Evolutionary conservation across 2,113 vertebrate genomes (phyloP).

Genomic region (Toxotes chatareus): DNA sequence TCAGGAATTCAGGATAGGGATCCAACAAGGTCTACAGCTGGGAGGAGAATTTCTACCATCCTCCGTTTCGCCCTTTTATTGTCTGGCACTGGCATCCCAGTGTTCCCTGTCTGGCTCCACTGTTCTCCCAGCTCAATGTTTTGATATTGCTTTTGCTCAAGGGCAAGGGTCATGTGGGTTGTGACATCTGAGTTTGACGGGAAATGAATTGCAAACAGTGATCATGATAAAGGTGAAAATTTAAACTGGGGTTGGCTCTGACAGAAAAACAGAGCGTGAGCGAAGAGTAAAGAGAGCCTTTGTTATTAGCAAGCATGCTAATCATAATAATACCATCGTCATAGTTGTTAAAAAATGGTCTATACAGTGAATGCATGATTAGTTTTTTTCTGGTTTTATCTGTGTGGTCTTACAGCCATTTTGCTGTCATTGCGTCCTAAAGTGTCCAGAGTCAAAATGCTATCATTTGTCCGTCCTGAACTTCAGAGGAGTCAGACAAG

Average conservation of each 20-base stretch:
- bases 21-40: conserved; percentile 85
- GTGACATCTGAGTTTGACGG: conserved; percentile 75
- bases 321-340: conserved; percentile 7
- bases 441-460: not conserved
- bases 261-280: conserved; percentile 49
- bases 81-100: conserved; percentile 82
- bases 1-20: conserved; percentile 87
- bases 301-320: conserved; percentile 47
- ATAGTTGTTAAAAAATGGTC: conserved; percentile 33
- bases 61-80: conserved; percentile 80
- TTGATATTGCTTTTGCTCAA: conserved; percentile 77
- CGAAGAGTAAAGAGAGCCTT: conserved; percentile 39
- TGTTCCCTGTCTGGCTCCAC: conserved; percentile 84
- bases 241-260: conserved; percentile 37
- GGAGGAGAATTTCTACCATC: conserved; percentile 87
- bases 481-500: conserved; percentile 29
- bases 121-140: conserved; percentile 82
- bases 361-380: not conserved
- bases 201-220: conserved; percentile 78
- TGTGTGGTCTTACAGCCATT: conserved; percentile 5
- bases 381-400: conserved; percentile 6
- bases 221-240: conserved; percentile 64
- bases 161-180: conserved; percentile 71
- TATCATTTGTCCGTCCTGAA: not conserved
- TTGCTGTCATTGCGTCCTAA: not conserved